Conservation (phyloP, 2,797 vertebrate species). For the Sebastes minor region DNA sequence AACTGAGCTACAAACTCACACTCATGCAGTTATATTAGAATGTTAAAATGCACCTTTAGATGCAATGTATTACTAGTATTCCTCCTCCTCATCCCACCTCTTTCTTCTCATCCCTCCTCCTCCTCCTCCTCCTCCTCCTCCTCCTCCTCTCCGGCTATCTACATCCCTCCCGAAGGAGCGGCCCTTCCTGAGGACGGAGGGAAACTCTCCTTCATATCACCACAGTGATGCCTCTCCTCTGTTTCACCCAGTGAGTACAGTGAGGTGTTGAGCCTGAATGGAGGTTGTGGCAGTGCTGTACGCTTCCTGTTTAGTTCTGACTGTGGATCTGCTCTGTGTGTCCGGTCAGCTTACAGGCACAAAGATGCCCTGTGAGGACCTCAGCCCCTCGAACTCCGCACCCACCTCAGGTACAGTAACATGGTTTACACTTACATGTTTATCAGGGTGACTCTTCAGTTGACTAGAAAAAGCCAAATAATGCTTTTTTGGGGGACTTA, state of each 20-base stretch:
- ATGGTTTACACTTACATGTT: not conserved
- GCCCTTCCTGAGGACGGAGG: constrained; percentile 75
- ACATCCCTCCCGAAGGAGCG: constrained; percentile 44
- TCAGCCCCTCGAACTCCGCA: constrained; percentile 57
- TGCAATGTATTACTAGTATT: not conserved
- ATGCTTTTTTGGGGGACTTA: not conserved
- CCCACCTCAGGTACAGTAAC: constrained; percentile 72
- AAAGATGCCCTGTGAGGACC: constrained; percentile 67
- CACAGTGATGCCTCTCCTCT: constrained; percentile 20
- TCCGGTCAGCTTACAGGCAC: constrained; percentile 69
- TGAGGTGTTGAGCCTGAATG: not conserved
- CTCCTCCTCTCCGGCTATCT: not conserved
- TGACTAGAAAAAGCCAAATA: not conserved
- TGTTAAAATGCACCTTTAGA: not conserved
- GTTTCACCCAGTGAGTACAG: constrained; percentile 61
- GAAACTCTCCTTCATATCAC: constrained; percentile 65
- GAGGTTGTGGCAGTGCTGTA: not conserved
- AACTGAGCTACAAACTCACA: not conserved
- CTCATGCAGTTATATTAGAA: not conserved
- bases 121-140: not conserved
- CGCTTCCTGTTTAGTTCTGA: constrained; percentile 28
- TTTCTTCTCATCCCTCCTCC: not conserved
- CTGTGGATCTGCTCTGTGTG: constrained; percentile 29
- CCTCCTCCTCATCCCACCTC: not conserved
- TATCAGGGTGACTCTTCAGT: not conserved